phyloP scores from a whole-genome alignment of 2,888 invertebrate species.

The Neoscelio sp. region DNA sequence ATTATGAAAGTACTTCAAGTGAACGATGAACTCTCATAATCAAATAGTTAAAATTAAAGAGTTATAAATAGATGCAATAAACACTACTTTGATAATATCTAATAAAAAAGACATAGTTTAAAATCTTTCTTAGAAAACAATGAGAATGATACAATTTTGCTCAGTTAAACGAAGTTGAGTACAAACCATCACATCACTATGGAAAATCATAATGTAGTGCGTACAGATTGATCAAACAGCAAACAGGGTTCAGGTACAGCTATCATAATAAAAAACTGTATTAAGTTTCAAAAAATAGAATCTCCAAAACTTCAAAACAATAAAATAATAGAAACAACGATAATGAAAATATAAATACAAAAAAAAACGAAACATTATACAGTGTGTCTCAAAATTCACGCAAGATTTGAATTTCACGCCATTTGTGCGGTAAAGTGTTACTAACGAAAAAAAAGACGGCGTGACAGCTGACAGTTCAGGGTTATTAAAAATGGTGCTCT shows the following conservation, averaged over 20 bases:
- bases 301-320: too few relatives aligned
- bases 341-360: too few relatives aligned
- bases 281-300: constrained; percentile 15
- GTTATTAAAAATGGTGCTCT: too few relatives aligned
- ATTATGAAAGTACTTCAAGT: not conserved
- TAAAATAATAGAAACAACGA: too few relatives aligned
- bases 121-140: constrained; percentile 15
- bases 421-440: too few relatives aligned
- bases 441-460: too few relatives aligned
- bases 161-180: constrained; percentile 51
- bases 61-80: constrained; percentile 21
- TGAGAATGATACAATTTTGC: constrained; percentile 42
- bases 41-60: not conserved
- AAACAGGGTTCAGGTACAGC: constrained; percentile 53
- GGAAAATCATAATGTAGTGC: constrained; percentile 22
- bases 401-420: too few relatives aligned
- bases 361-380: too few relatives aligned
- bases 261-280: constrained; percentile 35
- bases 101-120: constrained; percentile 21
- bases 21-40: not conserved
- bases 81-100: constrained; percentile 46
- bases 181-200: constrained; percentile 17
- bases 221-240: constrained; percentile 49
- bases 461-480: too few relatives aligned
- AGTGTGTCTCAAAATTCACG: too few relatives aligned